Percentiles rank a stretch among this genome's conserved stretches.
Evolutionary conservation across 1,140 invertebrate species (phyloP).

Genomic region (Drosophila sproati): DNA sequence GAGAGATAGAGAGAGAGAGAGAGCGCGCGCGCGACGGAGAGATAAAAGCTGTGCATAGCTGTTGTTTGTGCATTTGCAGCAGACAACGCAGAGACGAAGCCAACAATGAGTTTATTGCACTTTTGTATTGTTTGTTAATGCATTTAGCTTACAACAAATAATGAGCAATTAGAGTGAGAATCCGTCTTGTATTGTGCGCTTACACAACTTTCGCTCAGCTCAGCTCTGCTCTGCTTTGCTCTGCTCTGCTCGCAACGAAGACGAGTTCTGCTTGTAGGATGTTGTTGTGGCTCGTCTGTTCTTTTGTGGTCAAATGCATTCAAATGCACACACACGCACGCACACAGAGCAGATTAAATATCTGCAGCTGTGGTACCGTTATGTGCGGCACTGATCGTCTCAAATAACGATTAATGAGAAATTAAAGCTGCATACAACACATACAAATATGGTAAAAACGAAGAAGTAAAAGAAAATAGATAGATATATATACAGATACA

Average conservation of each 20-base stretch:
- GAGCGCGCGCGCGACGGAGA: slow-evolving; percentile 15
- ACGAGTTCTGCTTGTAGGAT: slow-evolving; percentile 35
- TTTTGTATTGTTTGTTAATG: slow-evolving; percentile 24
- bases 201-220: slow-evolving; percentile 47
- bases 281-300: slow-evolving; percentile 31
- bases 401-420: slow-evolving; percentile 60
- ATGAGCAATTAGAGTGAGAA: slow-evolving; percentile 62
- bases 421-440: slow-evolving; percentile 39
- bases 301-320: slow-evolving; percentile 41
- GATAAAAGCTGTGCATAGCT: slow-evolving; percentile 56
- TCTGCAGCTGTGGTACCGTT: slow-evolving; percentile 64
- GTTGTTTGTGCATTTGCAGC: slow-evolving; percentile 31
- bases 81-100: background rate
- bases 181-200: slow-evolving; percentile 28
- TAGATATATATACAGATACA: background rate
- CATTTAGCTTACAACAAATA: slow-evolving; percentile 30
- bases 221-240: background rate
- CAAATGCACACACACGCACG: slow-evolving; percentile 32
- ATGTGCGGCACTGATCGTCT: slow-evolving; percentile 27
- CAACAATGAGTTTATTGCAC: slow-evolving; percentile 73
- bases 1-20: slow-evolving; percentile 3
- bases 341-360: slow-evolving; percentile 61
- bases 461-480: slow-evolving; percentile 6
- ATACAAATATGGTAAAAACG: slow-evolving; percentile 45
- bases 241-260: background rate